Evolutionary conservation across 2,888 invertebrate species (phyloP).

Genomic region (Eudasyphora cyanicolor): DNA sequence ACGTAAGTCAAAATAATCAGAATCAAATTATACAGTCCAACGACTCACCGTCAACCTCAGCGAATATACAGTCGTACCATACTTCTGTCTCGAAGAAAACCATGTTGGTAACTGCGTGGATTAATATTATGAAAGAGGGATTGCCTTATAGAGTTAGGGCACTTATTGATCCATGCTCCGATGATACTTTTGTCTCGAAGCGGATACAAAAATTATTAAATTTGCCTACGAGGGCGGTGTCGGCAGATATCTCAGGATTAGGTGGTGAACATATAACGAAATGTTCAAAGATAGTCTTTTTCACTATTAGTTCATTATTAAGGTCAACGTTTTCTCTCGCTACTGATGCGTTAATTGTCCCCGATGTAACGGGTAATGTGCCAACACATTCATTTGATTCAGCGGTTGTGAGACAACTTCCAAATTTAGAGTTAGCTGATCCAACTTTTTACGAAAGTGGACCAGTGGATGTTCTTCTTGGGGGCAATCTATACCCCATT

Average conservation of each 20-base stretch:
- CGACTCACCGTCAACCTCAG: neutral
- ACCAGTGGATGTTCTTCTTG: slow-evolving; percentile 5
- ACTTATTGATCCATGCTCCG: slow-evolving; percentile 48
- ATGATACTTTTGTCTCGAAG: slow-evolving; percentile 47
- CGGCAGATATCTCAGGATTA: no score
- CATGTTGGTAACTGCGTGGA: slow-evolving; percentile 38
- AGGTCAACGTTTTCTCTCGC: slow-evolving; percentile 7
- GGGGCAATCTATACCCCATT: slow-evolving; percentile 4
- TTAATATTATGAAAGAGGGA: no score
- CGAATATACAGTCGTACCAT: neutral
- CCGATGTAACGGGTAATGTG: neutral
- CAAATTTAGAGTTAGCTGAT: neutral
- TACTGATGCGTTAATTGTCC: neutral
- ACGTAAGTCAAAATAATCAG: neutral
- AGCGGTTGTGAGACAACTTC: neutral
- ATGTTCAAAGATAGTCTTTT: no score
- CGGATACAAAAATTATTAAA: slow-evolving; percentile 21
- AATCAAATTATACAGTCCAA: neutral
- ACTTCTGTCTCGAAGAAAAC: neutral
- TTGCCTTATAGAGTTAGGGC: no score
- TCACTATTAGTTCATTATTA: neutral
- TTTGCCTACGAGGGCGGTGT: neutral
- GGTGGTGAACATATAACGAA: no score
- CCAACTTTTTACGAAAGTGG: no score
- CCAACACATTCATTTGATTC: neutral